Evolutionary conservation across 2,888 invertebrate species (phyloP).

Genomic region (Drosophila gaucha): DNA sequence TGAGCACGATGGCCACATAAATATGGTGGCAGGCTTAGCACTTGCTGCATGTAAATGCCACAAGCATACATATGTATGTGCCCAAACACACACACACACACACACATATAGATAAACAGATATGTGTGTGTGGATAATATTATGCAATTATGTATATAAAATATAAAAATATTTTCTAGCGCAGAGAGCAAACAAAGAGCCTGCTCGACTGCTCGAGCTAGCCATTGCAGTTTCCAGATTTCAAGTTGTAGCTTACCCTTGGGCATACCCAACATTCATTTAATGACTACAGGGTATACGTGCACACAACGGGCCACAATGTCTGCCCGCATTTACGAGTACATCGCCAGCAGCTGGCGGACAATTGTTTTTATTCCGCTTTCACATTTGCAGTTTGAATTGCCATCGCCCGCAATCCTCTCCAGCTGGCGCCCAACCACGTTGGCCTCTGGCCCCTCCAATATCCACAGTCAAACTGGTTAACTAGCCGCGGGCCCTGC

Average conservation of each 20-base stretch:
- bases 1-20: conserved; percentile 34
- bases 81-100: too few relatives aligned
- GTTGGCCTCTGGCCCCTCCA: conserved; percentile 26
- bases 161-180: conserved; percentile 19
- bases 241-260: neutral
- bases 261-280: neutral
- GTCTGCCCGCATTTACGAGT: conserved; percentile 14
- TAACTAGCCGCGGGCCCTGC: conserved; percentile 33
- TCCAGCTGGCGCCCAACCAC: neutral
- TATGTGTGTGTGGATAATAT: neutral
- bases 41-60: conserved; percentile 2
- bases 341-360: conserved; percentile 15
- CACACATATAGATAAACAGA: neutral
- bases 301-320: neutral
- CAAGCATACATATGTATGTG: too few relatives aligned
- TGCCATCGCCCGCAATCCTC: conserved; percentile 14
- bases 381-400: conserved; percentile 37
- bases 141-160: conserved; percentile 26
- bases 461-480: conserved; percentile 46
- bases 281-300: neutral
- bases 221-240: neutral
- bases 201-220: neutral
- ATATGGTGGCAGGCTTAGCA: conserved; percentile 19
- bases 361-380: conserved; percentile 38
- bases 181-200: conserved; percentile 10